A percentile compares a stretch with the other conserved stretches of the same genome.
These are phyloP conservation scores for Scotopteryx bipunctaria DNA, from an alignment of 2,888 invertebrate species.

Conservation along the genomic window DNA sequence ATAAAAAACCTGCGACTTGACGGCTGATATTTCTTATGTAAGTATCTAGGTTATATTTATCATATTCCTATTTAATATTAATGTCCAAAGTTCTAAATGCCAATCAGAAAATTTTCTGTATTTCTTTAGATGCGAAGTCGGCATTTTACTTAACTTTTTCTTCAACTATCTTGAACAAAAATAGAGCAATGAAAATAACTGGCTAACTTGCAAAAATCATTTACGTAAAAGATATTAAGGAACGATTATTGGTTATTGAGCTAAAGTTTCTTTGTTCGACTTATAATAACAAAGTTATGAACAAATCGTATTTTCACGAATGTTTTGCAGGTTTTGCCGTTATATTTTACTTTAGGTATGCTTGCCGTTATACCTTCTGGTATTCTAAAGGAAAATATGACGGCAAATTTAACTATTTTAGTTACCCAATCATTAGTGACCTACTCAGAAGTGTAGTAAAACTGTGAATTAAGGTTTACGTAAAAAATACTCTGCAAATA, in stretches of 20 bases:
- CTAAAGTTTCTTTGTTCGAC: constrained; percentile 53
- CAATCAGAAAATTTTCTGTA: too few species aligned
- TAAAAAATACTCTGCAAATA: too few species aligned
- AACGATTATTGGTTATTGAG: constrained; percentile 59
- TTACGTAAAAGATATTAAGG: constrained; percentile 54
- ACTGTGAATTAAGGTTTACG: too few species aligned
- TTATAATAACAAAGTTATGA: constrained; percentile 48
- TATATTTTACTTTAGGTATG: not conserved
- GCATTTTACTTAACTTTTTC: not conserved
- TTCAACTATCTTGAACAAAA: not conserved
- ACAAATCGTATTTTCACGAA: constrained; percentile 40
- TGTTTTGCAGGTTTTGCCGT: constrained; percentile 22
- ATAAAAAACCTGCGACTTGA: too few species aligned
- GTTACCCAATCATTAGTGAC: too few species aligned
- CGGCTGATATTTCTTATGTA: too few species aligned
- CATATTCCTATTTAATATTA: too few species aligned
- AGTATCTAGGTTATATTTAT: too few species aligned
- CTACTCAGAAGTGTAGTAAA: not conserved
- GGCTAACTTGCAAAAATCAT: constrained; percentile 54
- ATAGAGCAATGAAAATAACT: constrained; percentile 48
- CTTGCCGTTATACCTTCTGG: too few species aligned
- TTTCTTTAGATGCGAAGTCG: not conserved
- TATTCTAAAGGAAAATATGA: too few species aligned
- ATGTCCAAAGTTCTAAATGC: too few species aligned
- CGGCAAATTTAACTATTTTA: too few species aligned